Conservation (phyloP, 2,888 invertebrate species). For the Morpho helenor region DNA sequence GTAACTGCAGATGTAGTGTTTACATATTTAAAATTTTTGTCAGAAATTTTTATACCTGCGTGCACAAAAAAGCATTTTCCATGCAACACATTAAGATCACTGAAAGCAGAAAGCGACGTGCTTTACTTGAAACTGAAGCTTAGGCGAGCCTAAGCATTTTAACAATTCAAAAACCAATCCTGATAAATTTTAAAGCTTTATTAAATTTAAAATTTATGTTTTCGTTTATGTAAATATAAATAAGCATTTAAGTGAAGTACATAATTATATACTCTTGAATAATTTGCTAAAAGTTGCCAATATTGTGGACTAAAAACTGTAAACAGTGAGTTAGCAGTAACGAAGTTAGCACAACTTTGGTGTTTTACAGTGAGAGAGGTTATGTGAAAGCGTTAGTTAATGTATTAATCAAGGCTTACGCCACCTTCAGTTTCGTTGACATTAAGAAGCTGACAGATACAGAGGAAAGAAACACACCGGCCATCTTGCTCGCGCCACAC, state of each 20-base stretch:
- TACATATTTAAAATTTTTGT: background rate
- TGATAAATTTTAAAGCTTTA: too few species aligned
- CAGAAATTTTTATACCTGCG: slow-evolving; percentile 28
- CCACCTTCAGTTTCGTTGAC: slow-evolving; percentile 59
- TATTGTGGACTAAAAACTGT: too few species aligned
- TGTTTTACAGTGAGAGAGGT: background rate
- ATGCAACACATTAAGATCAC: slow-evolving; percentile 36
- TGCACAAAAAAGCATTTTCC: slow-evolving; percentile 35
- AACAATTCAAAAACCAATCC: background rate
- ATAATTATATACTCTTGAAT: too few species aligned
- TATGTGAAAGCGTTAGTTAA: slow-evolving; percentile 3
- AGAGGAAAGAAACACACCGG: slow-evolving; percentile 60
- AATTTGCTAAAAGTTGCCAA: too few species aligned
- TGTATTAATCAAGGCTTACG: slow-evolving; percentile 33
- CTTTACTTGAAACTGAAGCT: slow-evolving; percentile 40
- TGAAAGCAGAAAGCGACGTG: slow-evolving; percentile 50
- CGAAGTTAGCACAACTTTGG: too few species aligned
- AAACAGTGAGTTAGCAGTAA: too few species aligned
- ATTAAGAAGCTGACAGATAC: slow-evolving; percentile 47
- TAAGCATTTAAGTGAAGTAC: too few species aligned
- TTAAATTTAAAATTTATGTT: too few species aligned
- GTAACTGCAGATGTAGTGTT: background rate
- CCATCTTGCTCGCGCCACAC: slow-evolving; percentile 76
- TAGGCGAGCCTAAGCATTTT: slow-evolving; percentile 33
- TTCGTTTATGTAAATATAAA: too few species aligned